Evolutionary conservation across 2,888 invertebrate genomes (phyloP), one percentile per base, ranked within the genome.

Genomic region (Atherix ibis): DNA sequence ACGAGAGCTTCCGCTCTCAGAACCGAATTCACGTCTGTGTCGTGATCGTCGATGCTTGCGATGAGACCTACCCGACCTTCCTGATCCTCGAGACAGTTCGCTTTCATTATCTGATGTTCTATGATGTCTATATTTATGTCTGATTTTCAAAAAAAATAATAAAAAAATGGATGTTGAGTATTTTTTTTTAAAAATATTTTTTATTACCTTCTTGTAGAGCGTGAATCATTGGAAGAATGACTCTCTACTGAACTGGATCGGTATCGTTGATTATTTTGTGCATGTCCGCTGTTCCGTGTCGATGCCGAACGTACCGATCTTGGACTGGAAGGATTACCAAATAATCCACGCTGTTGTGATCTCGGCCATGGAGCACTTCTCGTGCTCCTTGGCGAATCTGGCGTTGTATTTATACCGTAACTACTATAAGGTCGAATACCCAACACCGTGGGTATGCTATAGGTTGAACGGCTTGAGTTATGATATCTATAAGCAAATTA

Each of bases 51-150:
- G 73, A 43, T 58, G 76, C 43, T 73, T 70, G 44, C 83, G 78
- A 52, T 84, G 81, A 37, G 78, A 74, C 38, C 82, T 68, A 13
- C 77, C 77, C 5, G 83, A 84, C 44, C 81, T 73, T 12, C 76
- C 81, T 5, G 87, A 88, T 27, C 83, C 77, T 40, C 85, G 76
- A 1, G 88, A 88, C 44, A 85, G 63, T 61, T 89, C 88, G 49
- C 88, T 88, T 60, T 89, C 88, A 44, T 85, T 87, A 54, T 89
- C 89, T 2, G 88, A 88, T 45, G 83, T 73, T 49, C 78, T 70
- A 44, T 82, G 72, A 48, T 83, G 82, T 25, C 84, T 73, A 54
- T 85, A 84, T 48, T 76, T 72, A 56, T 81, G 78, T 50, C 81
- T 34, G n/a, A 34, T 14, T 27, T 5, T 36, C 3, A 17, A 27